Base-by-base conservation (phyloP, 2,888 invertebrate genomes). In the Adineta ricciae region DNA sequence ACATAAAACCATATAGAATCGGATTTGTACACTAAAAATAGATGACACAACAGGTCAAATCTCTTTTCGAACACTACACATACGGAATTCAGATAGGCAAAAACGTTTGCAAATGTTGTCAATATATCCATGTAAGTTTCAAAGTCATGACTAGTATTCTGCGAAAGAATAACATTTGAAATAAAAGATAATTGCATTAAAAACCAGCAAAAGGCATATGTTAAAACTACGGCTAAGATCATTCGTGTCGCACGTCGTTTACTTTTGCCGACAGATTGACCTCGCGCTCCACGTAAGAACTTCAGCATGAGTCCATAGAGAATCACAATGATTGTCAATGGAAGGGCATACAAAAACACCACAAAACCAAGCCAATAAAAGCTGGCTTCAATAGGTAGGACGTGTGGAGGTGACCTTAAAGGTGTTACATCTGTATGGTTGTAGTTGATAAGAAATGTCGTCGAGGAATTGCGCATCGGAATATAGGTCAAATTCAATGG, bases 1-100 rank as follows among this genome's bases (percentile, higher is more conserved):
- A 94, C 93, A 94, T 93, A 90, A 94, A 94, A 49, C 93, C 94
- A 89, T 94, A 94, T 52, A 94, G 92, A 72, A 94, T 92, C 7
- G 94, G 94, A 89, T 94, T 94, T 78, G 78, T 78, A 78, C 78
- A 78, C 78, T 78, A 78, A 14, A 64, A 4, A 38, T 1, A 78
- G n/a, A 11, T 16, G 24, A 7, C 36, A 41, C 7, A 24, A 21
- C 2, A 73, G 2, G 38, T 4, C 5, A 56, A 7, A 38, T 64
- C 32, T 64, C 4, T 32, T 27, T 64, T 32, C 8, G 8, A 5
- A 8, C 2, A 64, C 78, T 21, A 8, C 2, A 64, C 78, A 41
- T 32, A 78, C 78, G 0, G 78, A 78, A 41, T 78, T 78, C 1
- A 78, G n/a, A 24, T 78, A 78, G n/a, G 78, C 78, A 78, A 78